Base-by-base conservation (phyloP, 2,888 invertebrate genomes). In the Megalurothrips usitatus region DNA sequence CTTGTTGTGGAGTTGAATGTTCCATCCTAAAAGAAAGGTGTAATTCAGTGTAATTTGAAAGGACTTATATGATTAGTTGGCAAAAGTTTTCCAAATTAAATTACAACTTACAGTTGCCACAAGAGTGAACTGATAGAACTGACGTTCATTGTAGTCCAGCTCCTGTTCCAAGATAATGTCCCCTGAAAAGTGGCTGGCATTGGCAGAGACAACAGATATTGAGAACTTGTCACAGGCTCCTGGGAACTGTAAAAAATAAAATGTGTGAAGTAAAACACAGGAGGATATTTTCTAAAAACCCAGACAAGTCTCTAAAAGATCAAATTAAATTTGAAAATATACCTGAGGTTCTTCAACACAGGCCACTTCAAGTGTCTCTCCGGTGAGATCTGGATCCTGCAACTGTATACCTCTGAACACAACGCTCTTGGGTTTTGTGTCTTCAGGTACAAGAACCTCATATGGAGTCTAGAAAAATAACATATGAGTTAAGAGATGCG, bases 381-480 rank as follows among this genome's bases (percentile, higher is more conserved):
- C 96, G 17, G 94, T 91, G 4, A 92, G 91, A 86, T 97, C 96
- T 79, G 90, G 90, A 87, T 97, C 96, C 84, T 92, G 92, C 12
- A 96, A 93, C 81, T 90, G 87, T 81, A 97, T 93, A 82, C 91
- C 90, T 48, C 90, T 89, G 83, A 95, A 90, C 43, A 96, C 90
- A 0, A 93, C 93, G 9, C 91, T 91, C 1, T 93, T 95, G 6
- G 93, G 87, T 19, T 89, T 87, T 0, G 94, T 91, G 86, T 96
- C 94, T 88, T 96, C 96, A 78, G 91, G 90, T 11, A 95, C 93
- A 84, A 91, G 90, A 6, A 93, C 91, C 87, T 94, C 94, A 87
- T 95, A 96, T 0, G 95, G 94, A 83, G 92, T 91, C 92, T 95
- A 88, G 3, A 88, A 88, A 82, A 52, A 79, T 79, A 80, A 82